Base-by-base conservation (phyloP, 2,888 invertebrate genomes). In the Keiferia lycopersicella region DNA sequence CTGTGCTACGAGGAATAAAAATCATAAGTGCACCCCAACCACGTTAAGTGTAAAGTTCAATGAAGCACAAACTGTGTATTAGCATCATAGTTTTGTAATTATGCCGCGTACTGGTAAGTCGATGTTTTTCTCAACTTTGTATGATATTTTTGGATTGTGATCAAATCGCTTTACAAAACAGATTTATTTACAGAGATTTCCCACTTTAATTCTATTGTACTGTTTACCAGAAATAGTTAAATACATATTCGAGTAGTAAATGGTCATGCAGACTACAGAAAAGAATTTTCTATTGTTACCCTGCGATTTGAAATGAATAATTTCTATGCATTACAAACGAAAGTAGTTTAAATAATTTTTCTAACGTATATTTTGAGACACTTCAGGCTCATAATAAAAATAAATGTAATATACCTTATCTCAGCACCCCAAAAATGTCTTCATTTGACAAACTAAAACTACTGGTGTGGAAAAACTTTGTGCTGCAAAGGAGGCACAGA, bases 391-490 rank as follows among this genome's bases (percentile, higher is more conserved):
- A 26, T 26, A 26, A 26, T n/a, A n/a, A n/a, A n/a, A n/a, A n/a
- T n/a, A n/a, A n/a, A n/a, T 3, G 11, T 20, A 51, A 6, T 18
- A 8, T 48, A 4, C 11, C 2, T 18, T 50, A 20, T 0, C 22
- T 53, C 22, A 53, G 51, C 34, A 34, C 34, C 53, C 64, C 58
- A 69, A 83, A 68, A 69, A 91, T 91, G 91, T 80, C 86, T 65
- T 77, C 82, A 34, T 92, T 82, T 84, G 85, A 93, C 67, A 94
- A 95, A 82, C 94, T 97, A 78, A 85, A 92, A 67, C 92, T 97
- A 60, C 91, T 97, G 12, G 87, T 96, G 72, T 97, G 97, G 97
- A 97, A 97, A 83, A 97, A 97, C 82, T 95, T 94, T 90, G 83
- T 95, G 12, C 89, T 96, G 11, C 96, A 96, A 88, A 94, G 93